These are phyloP conservation scores for Dicerorhinus sumatrensis DNA, from an alignment of 2,113 vertebrate species.

Conservation along the genomic window DNA sequence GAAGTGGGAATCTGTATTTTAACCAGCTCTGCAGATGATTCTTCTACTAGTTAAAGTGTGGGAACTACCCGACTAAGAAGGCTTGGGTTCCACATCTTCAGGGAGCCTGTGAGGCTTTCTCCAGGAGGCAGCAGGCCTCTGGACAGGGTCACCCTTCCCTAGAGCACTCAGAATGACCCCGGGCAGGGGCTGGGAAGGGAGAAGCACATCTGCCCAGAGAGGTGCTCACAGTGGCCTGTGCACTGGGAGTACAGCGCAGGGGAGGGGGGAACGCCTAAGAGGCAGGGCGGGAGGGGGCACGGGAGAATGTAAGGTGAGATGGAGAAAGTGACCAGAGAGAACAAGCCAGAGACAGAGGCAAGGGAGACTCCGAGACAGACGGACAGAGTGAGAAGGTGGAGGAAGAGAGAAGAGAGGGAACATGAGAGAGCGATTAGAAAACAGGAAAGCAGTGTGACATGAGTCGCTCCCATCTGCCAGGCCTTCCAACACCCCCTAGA, in stretches of 20 bases:
- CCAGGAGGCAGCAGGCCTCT: too few relatives aligned
- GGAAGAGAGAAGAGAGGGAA: not conserved
- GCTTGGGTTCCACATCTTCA: accelerated
- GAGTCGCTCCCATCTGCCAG: not conserved
- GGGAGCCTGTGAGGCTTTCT: not conserved
- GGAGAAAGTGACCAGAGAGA: not conserved
- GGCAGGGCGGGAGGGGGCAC: not conserved
- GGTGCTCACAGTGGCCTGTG: accelerated
- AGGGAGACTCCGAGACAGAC: not conserved
- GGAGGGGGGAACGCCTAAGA: accelerated
- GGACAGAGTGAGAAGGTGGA: not conserved
- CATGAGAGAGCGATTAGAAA: not conserved
- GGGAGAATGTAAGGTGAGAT: not conserved
- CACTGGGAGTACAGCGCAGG: accelerated
- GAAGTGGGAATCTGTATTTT: not conserved
- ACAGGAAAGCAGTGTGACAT: accelerated
- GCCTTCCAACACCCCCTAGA: not conserved
- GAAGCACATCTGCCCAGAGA: not conserved
- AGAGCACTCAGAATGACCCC: not conserved
- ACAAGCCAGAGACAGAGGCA: not conserved
- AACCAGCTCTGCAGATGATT: not conserved
- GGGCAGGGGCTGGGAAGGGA: not conserved
- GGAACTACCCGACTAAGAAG: accelerated
- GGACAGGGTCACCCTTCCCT: not conserved
- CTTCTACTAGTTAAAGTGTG: not conserved